Base-by-base conservation (phyloP, 2,113 vertebrate genomes). In the Panurus biarmicus region DNA sequence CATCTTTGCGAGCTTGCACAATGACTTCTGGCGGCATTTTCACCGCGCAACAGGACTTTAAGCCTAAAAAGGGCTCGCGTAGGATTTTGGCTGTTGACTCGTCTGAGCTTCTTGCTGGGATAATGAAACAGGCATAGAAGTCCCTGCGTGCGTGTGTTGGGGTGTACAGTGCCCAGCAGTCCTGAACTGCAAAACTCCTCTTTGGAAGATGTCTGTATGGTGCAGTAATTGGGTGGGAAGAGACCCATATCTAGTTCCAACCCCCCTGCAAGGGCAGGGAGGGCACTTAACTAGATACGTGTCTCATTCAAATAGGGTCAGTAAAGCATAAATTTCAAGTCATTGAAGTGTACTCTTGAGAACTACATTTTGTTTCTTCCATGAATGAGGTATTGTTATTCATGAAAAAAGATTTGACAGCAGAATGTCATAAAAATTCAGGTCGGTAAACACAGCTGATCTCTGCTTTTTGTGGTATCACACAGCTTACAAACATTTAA, bases 171-270 rank as follows among this genome's bases (percentile, higher is more conserved):
- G 45, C 42, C 58, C 62, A 38, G 50, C 51, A 20, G 36, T 11
- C 35, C 67, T 12, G 83, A 44, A 2, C 25, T 15, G 42, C 45
- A 22, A 9, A 58, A 33, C 38, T 1, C 7, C 21, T 23, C 15
- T 7, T 7, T 5, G 29, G 9, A n/a, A 25, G 22, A 6, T 4
- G 24, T 23, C 8, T 17, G 0, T 4, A 10, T 3, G 18, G 42
- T 14, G 4, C 11, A 4, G 40, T 50, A 66, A 77, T 25, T 48
- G 62, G 12, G 17, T 42, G 31, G 11, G 40, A 48, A 89, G 14
- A 29, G 47, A 40, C 21, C 35, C 33, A 0, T 20, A 4, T 5
- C 25, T 36, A 6, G 14, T 33, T 36, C 56, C 48, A 69, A 0
- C 3, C 12, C 24, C 11, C 6, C 24, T 35, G 77, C 13, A 23